These are phyloP conservation scores for Centropus unirufus DNA, from an alignment of 2,113 vertebrate genomes.

Conservation along the genomic window DNA sequence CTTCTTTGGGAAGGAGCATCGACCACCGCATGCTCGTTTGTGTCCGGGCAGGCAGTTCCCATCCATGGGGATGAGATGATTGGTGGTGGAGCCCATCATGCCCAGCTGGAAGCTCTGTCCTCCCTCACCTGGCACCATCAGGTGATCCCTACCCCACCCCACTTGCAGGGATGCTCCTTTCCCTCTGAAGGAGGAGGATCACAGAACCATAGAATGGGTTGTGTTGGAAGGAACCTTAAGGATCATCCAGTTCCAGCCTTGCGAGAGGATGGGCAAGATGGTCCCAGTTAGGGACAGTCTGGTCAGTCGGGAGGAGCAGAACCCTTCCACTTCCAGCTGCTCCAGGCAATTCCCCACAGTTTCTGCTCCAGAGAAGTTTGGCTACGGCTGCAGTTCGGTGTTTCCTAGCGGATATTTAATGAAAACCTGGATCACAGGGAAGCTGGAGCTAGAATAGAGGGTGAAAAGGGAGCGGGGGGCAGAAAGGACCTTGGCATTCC, in stretches of 20 bases:
- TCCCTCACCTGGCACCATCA: accelerated
- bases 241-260: too few species aligned
- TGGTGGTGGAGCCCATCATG: accelerated
- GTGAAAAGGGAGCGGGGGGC: background rate
- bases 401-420: background rate
- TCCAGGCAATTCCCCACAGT: background rate
- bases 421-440: background rate
- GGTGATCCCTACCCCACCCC: background rate
- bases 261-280: background rate
- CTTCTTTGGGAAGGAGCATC: background rate
- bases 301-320: background rate
- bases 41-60: background rate
- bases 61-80: accelerated
- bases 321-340: background rate
- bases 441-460: background rate
- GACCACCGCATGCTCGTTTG: accelerated
- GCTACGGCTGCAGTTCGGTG: background rate
- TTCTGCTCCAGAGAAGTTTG: background rate
- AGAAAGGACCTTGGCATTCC: background rate
- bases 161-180: accelerated
- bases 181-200: background rate
- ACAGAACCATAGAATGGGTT: too few species aligned
- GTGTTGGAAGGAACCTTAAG: too few species aligned
- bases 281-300: background rate
- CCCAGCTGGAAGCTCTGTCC: background rate